Evolutionary conservation across 2,113 vertebrate species (phyloP).

Genomic region (Seriola rivoliana): DNA sequence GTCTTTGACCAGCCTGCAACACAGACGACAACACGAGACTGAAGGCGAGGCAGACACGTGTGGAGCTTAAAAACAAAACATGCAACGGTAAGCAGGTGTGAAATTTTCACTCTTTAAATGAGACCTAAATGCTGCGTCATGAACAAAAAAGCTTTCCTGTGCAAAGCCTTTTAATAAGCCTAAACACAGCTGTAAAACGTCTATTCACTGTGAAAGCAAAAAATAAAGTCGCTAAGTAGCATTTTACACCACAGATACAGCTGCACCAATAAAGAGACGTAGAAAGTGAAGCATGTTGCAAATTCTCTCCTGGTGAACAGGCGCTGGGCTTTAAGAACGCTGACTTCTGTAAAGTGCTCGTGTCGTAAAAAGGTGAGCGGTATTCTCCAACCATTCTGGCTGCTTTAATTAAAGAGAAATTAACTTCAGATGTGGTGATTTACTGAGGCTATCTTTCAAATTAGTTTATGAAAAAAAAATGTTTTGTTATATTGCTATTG

Average conservation of each 20-base stretch:
- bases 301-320: conserved; percentile 22
- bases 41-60: background rate
- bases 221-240: conserved; percentile 44
- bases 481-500: no score
- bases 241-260: conserved; percentile 39
- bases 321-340: conserved; percentile 17
- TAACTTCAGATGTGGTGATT: conserved; percentile 36
- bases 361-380: conserved; percentile 20
- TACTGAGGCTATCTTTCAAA: no score
- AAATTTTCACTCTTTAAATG: conserved; percentile 6
- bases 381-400: conserved; percentile 6
- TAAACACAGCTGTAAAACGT: conserved; percentile 29
- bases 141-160: conserved; percentile 13
- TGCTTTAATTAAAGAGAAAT: conserved; percentile 21
- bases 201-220: conserved; percentile 27
- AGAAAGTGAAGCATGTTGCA: conserved; percentile 27
- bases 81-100: background rate
- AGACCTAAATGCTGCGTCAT: conserved; percentile 26
- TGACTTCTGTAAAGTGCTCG: conserved; percentile 19
- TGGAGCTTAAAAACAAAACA: background rate
- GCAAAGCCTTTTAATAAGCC: conserved; percentile 38
- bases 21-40: conserved; percentile 15
- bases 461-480: no score
- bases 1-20: conserved; percentile 96
- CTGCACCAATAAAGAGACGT: conserved; percentile 39